Evolutionary conservation across 2,113 vertebrate species (phyloP), one percentile per base, ranked within the genome.

Genomic region (Isichthys henryi): DNA sequence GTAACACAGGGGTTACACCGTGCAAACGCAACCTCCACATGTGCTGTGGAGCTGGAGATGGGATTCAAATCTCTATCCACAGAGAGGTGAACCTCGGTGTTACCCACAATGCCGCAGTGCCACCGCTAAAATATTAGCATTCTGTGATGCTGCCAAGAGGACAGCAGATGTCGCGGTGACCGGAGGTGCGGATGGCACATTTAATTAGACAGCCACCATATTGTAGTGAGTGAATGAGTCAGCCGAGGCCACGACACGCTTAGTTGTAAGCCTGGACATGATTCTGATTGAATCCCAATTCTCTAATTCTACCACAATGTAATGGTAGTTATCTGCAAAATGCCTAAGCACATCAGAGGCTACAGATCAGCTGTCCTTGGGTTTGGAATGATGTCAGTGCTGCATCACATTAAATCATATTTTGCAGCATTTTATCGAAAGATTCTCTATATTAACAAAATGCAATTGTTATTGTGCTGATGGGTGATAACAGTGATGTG

Each of bases 161-260:
- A 77, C 35, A 77, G 35, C 74, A 80, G 74, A 19, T 43, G 74
- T 6, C 6, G 4, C 31, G 19, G 5, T 35, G 31, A 6, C 74
- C 74, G 2, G 35, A 43, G 74, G 35, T 80, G 17, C 19, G 35
- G 35, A 19, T 70, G 35, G 35, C 74, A 80, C 74, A 80, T 43
- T 80, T 39, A 80, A 80, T 80, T 80, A 80, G 74, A 80, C 74
- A 43, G 31, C 74, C 74, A 80, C 74, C 74, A 80, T 80, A 80
- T 80, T 80, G 35, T 7, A 43, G 35, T 43, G 19, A 80, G 31
- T 43, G 35, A 80, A 19, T 80, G 74, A 80, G 74, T 80, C 74
- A 80, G 74, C 17, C 27, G 13, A 43, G 35, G 31, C 5, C 11
- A 19, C 0, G 6, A 19, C 13, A 39, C 15, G 2, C 35, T 43